These are phyloP conservation scores for Hypocryptadius cinnamomeus DNA, from an alignment of 2,113 vertebrate species.

Conservation along the genomic window DNA sequence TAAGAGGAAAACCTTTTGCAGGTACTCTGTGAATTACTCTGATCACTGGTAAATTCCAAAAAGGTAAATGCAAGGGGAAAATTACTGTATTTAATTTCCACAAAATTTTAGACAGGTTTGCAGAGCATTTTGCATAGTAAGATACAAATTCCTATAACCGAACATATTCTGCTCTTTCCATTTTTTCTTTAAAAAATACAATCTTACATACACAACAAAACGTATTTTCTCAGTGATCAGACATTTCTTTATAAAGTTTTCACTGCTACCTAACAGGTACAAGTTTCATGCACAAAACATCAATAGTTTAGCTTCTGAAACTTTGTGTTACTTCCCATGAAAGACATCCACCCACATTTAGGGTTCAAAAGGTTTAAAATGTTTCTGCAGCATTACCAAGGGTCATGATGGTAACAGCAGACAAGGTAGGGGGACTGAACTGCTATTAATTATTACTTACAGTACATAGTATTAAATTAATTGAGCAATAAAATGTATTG, in stretches of 20 bases:
- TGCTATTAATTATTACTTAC: slow-evolving; percentile 21
- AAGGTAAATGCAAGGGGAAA: neutral
- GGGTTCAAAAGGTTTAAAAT: neutral
- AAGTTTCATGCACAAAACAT: neutral
- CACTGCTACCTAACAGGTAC: neutral
- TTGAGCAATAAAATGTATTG: slow-evolving; percentile 3
- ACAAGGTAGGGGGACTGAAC: neutral
- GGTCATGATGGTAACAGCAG: neutral
- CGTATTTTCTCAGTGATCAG: neutral
- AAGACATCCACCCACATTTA: neutral
- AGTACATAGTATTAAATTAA: neutral
- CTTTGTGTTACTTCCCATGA: neutral
- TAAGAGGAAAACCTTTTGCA: neutral
- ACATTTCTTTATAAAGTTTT: neutral
- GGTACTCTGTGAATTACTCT: neutral
- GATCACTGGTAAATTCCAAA: neutral
- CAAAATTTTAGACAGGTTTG: neutral
- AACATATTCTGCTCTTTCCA: neutral
- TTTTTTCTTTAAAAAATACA: neutral
- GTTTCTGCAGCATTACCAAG: neutral
- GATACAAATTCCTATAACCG: neutral
- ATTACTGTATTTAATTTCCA: neutral
- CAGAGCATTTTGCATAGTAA: neutral
- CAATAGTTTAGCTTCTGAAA: neutral
- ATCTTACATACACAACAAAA: neutral